phyloP scores from a whole-genome alignment of 2,113 vertebrate genomes.

The Apteryx owenii region DNA sequence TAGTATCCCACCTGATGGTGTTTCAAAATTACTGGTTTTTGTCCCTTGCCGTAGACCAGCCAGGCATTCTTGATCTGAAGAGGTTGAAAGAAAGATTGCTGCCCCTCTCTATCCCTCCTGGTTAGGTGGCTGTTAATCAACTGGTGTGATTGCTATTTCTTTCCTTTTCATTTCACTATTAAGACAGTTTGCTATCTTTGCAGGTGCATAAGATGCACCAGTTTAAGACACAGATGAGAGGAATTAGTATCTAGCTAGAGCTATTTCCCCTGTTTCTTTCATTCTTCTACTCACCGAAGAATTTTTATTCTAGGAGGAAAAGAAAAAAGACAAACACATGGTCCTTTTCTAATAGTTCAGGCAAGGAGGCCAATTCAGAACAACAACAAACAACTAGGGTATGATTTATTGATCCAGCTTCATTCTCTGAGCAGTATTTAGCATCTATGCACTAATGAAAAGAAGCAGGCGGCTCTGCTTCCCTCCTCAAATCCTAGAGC shows the following conservation, averaged over 20 bases:
- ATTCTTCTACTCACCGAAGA: background rate
- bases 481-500: slow-evolving; percentile 14
- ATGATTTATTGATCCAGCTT: slow-evolving; percentile 60
- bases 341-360: background rate
- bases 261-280: background rate
- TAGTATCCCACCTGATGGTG: accelerated
- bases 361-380: slow-evolving; percentile 2
- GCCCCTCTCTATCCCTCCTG: background rate
- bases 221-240: background rate
- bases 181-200: background rate
- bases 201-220: background rate
- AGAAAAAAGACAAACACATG: slow-evolving; percentile 27
- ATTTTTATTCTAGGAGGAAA: background rate
- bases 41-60: accelerated
- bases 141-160: background rate
- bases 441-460: slow-evolving; percentile 48
- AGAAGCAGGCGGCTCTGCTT: slow-evolving; percentile 55
- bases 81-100: background rate
- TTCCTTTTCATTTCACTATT: background rate
- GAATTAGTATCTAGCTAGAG: background rate
- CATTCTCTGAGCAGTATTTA: slow-evolving; percentile 52
- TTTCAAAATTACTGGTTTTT: background rate
- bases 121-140: background rate
- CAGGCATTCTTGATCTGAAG: background rate
- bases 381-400: background rate